These are phyloP conservation scores for Triplophysa dalaica DNA, from an alignment of 2,113 vertebrate species.

Conservation along the genomic window DNA sequence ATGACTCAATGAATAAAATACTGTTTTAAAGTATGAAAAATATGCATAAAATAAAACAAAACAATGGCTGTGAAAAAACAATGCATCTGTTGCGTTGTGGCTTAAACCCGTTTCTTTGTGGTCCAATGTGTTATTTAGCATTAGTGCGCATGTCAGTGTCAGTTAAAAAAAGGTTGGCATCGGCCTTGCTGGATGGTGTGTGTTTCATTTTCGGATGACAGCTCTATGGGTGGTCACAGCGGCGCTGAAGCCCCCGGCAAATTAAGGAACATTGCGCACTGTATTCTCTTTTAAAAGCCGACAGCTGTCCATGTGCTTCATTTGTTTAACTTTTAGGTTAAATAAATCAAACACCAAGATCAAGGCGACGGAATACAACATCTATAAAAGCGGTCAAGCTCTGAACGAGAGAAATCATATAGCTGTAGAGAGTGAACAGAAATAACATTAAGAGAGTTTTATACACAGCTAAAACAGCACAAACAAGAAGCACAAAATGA, in stretches of 20 bases:
- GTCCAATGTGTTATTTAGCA: neutral
- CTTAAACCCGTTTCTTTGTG: neutral
- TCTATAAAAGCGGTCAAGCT: slow-evolving; percentile 20
- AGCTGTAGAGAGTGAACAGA: neutral
- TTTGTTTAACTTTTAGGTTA: slow-evolving; percentile 51
- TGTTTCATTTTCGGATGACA: slow-evolving; percentile 74
- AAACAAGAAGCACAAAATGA: too few species aligned
- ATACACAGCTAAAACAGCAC: too few species aligned
- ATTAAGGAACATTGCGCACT: slow-evolving; percentile 47
- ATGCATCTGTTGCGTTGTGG: neutral
- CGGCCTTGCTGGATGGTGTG: slow-evolving; percentile 81
- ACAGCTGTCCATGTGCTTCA: slow-evolving; percentile 50
- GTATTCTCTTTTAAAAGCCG: slow-evolving; percentile 39
- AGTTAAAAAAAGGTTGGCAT: slow-evolving; percentile 53
- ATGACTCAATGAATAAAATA: neutral
- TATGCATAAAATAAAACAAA: too few species aligned
- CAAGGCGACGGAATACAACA: slow-evolving; percentile 41
- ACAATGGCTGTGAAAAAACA: too few species aligned
- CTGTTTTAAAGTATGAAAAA: too few species aligned
- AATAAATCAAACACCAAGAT: slow-evolving; percentile 54
- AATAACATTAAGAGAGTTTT: neutral
- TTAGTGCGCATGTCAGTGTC: slow-evolving; percentile 23
- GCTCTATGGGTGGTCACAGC: slow-evolving; percentile 83
- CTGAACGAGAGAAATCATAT: neutral
- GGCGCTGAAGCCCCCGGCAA: slow-evolving; percentile 69